A percentile compares a stretch with the other conserved stretches of the same genome.
Conservation (phyloP, 2,113 vertebrate species). For the Elaphurus davidianus region DNA sequence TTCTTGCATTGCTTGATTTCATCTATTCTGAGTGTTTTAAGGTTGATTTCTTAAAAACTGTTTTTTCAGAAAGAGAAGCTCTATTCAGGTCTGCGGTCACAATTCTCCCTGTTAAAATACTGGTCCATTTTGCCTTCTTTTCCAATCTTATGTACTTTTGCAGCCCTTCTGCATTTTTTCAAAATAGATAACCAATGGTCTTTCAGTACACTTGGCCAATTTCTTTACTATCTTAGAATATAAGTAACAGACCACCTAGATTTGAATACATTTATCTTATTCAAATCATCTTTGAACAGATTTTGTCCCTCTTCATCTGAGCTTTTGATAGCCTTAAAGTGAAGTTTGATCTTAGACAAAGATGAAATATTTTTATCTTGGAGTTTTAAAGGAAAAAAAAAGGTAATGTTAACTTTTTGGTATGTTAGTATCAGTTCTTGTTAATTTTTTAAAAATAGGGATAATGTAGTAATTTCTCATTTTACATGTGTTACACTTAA, state of each 20-base stretch:
- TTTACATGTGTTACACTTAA: background rate
- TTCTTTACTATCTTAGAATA: background rate
- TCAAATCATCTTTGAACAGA: background rate
- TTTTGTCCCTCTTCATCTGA: background rate
- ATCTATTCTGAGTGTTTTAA: background rate
- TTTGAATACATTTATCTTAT: background rate
- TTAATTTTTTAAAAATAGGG: background rate
- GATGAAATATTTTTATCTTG: background rate
- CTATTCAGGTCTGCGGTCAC: background rate
- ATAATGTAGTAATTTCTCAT: background rate
- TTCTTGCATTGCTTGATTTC: slow-evolving; percentile 4
- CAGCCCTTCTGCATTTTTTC: background rate
- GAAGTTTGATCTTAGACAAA: background rate
- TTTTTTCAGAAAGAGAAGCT: background rate
- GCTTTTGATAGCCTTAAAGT: background rate
- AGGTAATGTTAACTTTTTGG: background rate
- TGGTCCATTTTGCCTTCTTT: background rate
- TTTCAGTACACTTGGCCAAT: background rate
- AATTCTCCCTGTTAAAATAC: background rate
- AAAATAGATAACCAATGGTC: background rate
- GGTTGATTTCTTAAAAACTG: background rate
- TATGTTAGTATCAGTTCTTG: background rate
- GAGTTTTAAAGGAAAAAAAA: background rate
- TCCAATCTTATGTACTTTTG: background rate
- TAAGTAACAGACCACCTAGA: background rate